These are phyloP conservation scores for Anastrepha obliqua DNA, from an alignment of 1,140 invertebrate genomes.

Conservation along the genomic window DNA sequence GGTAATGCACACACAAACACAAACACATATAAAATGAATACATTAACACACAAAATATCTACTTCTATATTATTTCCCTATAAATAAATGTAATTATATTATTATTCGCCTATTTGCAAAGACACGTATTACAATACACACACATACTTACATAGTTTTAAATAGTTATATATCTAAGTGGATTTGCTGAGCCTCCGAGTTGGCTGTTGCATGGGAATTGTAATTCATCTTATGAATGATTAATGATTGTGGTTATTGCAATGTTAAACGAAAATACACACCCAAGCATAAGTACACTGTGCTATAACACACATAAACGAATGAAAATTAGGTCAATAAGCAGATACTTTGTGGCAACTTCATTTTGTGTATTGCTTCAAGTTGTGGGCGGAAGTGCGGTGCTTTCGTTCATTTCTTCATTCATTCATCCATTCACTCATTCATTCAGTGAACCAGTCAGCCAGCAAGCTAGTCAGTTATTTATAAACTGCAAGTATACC, in stretches of 20 bases:
- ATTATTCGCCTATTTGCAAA: too few relatives aligned
- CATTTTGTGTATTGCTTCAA: neutral
- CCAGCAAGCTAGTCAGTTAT: neutral
- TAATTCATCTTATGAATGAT: constrained; percentile 51
- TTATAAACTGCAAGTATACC: neutral
- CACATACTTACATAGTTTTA: neutral
- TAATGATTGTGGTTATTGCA: constrained; percentile 2
- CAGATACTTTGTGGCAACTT: constrained; percentile 34
- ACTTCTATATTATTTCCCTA: too few relatives aligned
- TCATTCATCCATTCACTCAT: neutral
- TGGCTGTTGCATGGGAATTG: constrained; percentile 8
- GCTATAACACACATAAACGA: neutral
- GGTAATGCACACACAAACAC: neutral
- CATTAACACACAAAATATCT: neutral
- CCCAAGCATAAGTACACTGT: neutral
- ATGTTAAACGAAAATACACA: neutral
- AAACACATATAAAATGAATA: neutral
- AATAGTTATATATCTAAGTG: neutral
- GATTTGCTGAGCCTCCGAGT: neutral
- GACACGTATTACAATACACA: neutral
- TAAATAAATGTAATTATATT: too few relatives aligned
- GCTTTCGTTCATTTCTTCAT: constrained; percentile 28
- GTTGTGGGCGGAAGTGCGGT: constrained; percentile 10
- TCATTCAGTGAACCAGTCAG: neutral
- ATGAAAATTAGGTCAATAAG: constrained; percentile 51